Conservation (phyloP, 2,888 invertebrate species). For the Amitus sp. region DNA sequence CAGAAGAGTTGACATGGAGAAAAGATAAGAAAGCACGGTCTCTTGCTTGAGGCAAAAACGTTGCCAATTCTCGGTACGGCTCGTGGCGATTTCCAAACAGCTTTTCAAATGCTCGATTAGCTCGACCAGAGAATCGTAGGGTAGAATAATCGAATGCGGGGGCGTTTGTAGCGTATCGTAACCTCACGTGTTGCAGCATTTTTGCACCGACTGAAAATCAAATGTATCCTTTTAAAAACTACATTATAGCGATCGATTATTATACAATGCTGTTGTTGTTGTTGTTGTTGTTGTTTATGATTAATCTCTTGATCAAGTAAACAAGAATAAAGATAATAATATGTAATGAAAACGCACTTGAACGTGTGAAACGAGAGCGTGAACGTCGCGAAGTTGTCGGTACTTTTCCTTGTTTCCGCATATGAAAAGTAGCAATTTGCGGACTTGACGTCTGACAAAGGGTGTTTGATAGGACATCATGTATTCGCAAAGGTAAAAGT, state of each 20-base stretch:
- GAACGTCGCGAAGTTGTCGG: conserved; percentile 91
- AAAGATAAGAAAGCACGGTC: conserved; percentile 83
- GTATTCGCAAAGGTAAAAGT: conserved; percentile 87
- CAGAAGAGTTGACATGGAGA: conserved; percentile 81
- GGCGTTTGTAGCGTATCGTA: conserved; percentile 65
- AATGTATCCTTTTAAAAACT: too few relatives aligned
- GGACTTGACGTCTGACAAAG: conserved; percentile 86
- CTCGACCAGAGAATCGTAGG: conserved; percentile 92
- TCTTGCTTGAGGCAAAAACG: conserved; percentile 81
- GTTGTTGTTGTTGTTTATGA: too few relatives aligned
- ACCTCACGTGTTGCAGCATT: conserved; percentile 70
- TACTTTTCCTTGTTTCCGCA: conserved; percentile 97
- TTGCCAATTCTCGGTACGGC: conserved; percentile 96
- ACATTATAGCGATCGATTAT: too few relatives aligned
- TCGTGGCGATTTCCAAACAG: conserved; percentile 91
- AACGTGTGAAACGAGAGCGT: conserved; percentile 90
- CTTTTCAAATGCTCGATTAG: conserved; percentile 95
- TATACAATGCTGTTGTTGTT: too few relatives aligned
- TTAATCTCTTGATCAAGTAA: too few relatives aligned
- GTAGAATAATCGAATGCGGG: conserved; percentile 70
- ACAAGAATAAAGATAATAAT: conserved; percentile 5
- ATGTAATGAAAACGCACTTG: conserved; percentile 66
- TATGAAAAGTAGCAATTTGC: conserved; percentile 90
- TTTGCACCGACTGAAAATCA: conserved; percentile 66
- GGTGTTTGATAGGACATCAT: conserved; percentile 97